These are phyloP conservation scores for Hemitrygon akajei DNA, from an alignment of 2,797 vertebrate species.

Conservation along the genomic window DNA sequence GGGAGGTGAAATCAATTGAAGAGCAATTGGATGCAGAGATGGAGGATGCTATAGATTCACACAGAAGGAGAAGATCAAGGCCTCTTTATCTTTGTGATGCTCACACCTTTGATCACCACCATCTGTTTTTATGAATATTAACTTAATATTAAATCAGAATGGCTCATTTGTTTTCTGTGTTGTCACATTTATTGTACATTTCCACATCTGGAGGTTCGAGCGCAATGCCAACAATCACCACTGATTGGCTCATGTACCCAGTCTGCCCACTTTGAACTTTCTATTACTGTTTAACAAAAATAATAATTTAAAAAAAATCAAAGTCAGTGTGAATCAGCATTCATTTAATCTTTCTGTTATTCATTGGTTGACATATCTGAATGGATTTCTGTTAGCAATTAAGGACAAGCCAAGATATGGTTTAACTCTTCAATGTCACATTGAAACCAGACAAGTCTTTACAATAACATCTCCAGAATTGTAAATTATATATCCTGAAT, in stretches of 20 bases:
- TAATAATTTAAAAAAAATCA: slow-evolving; percentile 24
- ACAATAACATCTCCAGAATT: too few species aligned
- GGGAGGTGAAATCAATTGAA: not conserved
- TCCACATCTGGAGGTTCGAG: not conserved
- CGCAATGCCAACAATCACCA: not conserved
- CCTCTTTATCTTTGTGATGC: not conserved
- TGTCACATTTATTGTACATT: slow-evolving; percentile 8
- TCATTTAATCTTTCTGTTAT: not conserved
- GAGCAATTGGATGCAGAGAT: not conserved
- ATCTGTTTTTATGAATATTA: slow-evolving; percentile 1
- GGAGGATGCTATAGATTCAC: not conserved
- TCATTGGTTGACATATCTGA: not conserved
- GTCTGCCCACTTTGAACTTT: slow-evolving; percentile 1
- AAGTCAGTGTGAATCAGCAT: slow-evolving; percentile 12
- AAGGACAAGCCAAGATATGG: not conserved
- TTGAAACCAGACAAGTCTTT: too few species aligned
- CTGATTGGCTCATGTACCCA: not conserved
- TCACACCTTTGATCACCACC: not conserved
- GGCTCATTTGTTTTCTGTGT: slow-evolving; percentile 3
- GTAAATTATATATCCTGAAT: too few species aligned
- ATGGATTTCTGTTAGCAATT: slow-evolving; percentile 1
- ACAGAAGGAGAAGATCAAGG: not conserved
- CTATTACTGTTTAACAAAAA: not conserved
- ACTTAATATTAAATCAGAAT: not conserved
- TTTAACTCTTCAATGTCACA: not conserved